Conservation (phyloP, 2,888 invertebrate species). For the Idaea aversata region DNA sequence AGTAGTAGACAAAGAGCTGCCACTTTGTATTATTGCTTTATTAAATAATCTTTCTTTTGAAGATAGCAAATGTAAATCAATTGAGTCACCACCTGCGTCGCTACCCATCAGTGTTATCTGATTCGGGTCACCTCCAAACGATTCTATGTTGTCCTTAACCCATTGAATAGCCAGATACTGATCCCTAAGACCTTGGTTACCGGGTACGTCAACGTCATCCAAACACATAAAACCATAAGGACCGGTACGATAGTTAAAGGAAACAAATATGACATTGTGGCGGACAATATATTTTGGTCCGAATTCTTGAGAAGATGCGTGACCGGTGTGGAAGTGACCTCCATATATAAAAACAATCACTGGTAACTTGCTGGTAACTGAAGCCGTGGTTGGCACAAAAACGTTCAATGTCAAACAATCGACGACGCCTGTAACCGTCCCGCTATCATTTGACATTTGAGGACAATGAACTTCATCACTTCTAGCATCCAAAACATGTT, state of each 20-base stretch:
- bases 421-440: slow-evolving; percentile 31
- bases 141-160: slow-evolving; percentile 50
- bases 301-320: slow-evolving; percentile 29
- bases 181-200: slow-evolving; percentile 60
- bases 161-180: slow-evolving; percentile 51
- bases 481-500: background rate
- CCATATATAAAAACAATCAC: slow-evolving; percentile 55
- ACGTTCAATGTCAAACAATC: slow-evolving; percentile 52
- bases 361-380: slow-evolving; percentile 38
- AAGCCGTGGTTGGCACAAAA: slow-evolving; percentile 44
- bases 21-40: slow-evolving; percentile 50
- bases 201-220: slow-evolving; percentile 45
- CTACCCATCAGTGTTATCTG: slow-evolving; percentile 50
- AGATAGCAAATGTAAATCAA: slow-evolving; percentile 51
- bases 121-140: slow-evolving; percentile 52
- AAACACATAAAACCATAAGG: slow-evolving; percentile 61
- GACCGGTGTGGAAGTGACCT: slow-evolving; percentile 42
- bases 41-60: slow-evolving; percentile 40
- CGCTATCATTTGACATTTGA: slow-evolving; percentile 34
- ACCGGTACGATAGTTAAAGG: slow-evolving; percentile 51
- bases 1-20: slow-evolving; percentile 36
- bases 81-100: slow-evolving; percentile 49
- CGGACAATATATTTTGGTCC: slow-evolving; percentile 48
- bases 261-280: slow-evolving; percentile 51
- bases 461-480: slow-evolving; percentile 36